Evolutionary conservation across 2,888 invertebrate species (phyloP).

Genomic region (Epinotia brunnichana): DNA sequence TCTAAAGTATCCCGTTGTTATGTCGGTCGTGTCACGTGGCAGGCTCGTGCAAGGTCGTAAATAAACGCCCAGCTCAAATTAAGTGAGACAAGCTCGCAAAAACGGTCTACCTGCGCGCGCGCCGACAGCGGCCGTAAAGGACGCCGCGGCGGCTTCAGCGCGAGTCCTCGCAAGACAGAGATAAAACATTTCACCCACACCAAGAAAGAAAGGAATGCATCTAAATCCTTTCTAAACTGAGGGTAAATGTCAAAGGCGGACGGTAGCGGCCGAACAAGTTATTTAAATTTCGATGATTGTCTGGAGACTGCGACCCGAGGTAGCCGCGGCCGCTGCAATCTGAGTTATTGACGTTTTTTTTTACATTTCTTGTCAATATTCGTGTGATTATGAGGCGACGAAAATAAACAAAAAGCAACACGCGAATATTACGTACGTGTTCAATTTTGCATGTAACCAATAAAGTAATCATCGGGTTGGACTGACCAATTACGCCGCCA

Average conservation of each 20-base stretch:
- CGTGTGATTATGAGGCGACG: slow-evolving; percentile 51
- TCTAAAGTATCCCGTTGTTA: slow-evolving; percentile 16
- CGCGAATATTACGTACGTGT: slow-evolving; percentile 59
- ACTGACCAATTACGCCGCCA: slow-evolving; percentile 72
- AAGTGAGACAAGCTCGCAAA: slow-evolving; percentile 71
- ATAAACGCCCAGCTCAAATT: slow-evolving; percentile 61
- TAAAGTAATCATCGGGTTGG: slow-evolving; percentile 78
- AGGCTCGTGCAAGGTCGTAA: slow-evolving; percentile 65
- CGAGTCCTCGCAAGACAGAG: slow-evolving; percentile 58
- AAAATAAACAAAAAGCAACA: slow-evolving; percentile 65
- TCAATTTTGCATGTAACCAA: slow-evolving; percentile 70
- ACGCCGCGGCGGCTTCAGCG: slow-evolving; percentile 53
- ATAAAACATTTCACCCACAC: slow-evolving; percentile 55
- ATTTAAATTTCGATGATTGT: slow-evolving; percentile 74
- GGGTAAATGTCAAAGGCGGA: slow-evolving; percentile 73
- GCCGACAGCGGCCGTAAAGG: slow-evolving; percentile 57
- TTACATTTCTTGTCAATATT: slow-evolving; percentile 53
- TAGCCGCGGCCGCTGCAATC: slow-evolving; percentile 46
- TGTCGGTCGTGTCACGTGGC: slow-evolving; percentile 58
- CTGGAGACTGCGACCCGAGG: slow-evolving; percentile 55
- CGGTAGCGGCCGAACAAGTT: slow-evolving; percentile 78
- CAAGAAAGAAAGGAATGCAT: slow-evolving; percentile 62
- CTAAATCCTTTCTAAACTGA: slow-evolving; percentile 61
- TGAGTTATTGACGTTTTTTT: slow-evolving; percentile 19
- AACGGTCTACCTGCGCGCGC: slow-evolving; percentile 74